phyloP scores from a whole-genome alignment of 2,888 invertebrate genomes.

The Sinelater perroti region DNA sequence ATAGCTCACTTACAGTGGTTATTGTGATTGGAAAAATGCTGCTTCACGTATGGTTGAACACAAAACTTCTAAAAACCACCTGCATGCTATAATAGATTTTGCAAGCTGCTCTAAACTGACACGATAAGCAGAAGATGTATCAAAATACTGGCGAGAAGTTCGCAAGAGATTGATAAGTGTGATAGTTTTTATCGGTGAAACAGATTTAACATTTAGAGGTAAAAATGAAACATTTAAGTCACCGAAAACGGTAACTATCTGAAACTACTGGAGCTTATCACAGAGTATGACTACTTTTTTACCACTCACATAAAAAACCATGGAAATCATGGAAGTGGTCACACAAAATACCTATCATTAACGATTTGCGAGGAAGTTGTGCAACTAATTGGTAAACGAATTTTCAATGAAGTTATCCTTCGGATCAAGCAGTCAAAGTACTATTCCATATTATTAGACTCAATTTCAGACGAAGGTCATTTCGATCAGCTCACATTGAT shows the following conservation, averaged over 20 bases:
- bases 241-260: constrained; percentile 41
- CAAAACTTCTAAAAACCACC: constrained; percentile 19
- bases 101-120: neutral
- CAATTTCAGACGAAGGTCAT: constrained; percentile 37
- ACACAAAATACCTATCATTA: constrained; percentile 4
- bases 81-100: neutral
- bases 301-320: neutral
- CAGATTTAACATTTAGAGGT: constrained; percentile 41
- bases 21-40: constrained; percentile 38
- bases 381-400: constrained; percentile 18
- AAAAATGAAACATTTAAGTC: constrained; percentile 40
- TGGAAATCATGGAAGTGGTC: constrained; percentile 4
- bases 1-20: constrained; percentile 33
- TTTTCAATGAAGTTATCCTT: constrained; percentile 30
- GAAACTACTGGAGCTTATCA: constrained; percentile 40
- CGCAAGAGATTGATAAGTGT: constrained; percentile 39
- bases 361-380: neutral
- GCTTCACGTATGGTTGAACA: constrained; percentile 31
- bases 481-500: constrained; percentile 43
- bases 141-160: constrained; percentile 41
- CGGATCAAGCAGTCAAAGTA: constrained; percentile 37
- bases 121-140: neutral
- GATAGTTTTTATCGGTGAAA: constrained; percentile 39
- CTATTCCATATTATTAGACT: constrained; percentile 45
- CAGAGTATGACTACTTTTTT: constrained; percentile 36